Percentiles rank a stretch among this genome's conserved stretches.
phyloP scores from a whole-genome alignment of 1,140 invertebrate genomes.

The Macrosteles quadrilineatus region DNA sequence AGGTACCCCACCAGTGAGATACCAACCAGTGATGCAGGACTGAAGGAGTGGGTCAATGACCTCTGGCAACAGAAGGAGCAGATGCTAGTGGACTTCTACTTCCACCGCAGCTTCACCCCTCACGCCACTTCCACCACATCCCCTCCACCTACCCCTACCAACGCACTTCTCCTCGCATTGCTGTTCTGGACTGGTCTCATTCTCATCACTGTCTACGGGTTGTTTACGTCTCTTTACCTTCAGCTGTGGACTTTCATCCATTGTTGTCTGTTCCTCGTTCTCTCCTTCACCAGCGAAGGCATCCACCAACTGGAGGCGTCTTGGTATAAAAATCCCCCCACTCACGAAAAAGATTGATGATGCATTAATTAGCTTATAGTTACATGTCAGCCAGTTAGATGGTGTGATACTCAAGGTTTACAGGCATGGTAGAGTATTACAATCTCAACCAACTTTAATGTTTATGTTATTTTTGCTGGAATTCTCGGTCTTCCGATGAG shows the following conservation, averaged over 20 bases:
- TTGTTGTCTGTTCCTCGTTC: conserved; percentile 52
- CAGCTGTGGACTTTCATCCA: conserved; percentile 55
- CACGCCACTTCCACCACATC: conserved; percentile 39
- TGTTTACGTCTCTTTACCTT: conserved; percentile 53
- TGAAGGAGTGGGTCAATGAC: conserved; percentile 67
- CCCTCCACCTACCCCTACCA: conserved; percentile 42
- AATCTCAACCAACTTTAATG: too few species aligned
- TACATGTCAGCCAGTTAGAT: too few species aligned
- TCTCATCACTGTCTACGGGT: conserved; percentile 49
- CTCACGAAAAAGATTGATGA: conserved; percentile 15
- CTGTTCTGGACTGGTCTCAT: conserved; percentile 58
- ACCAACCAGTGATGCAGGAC: conserved; percentile 57
- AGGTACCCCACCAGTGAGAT: conserved; percentile 60
- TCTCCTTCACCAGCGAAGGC: conserved; percentile 56
- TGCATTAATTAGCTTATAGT: too few species aligned
- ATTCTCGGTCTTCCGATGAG: too few species aligned
- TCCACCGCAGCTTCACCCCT: conserved; percentile 53
- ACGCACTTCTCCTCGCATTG: conserved; percentile 55
- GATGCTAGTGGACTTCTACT: conserved; percentile 60
- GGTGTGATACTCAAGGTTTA: too few species aligned
- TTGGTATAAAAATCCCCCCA: conserved; percentile 35
- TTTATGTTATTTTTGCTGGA: too few species aligned
- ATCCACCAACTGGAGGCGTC: conserved; percentile 59
- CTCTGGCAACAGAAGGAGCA: conserved; percentile 74
- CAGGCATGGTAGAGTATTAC: too few species aligned